These are phyloP conservation scores for Acanthisitta chloris DNA, from an alignment of 2,113 vertebrate genomes.

Conservation along the genomic window DNA sequence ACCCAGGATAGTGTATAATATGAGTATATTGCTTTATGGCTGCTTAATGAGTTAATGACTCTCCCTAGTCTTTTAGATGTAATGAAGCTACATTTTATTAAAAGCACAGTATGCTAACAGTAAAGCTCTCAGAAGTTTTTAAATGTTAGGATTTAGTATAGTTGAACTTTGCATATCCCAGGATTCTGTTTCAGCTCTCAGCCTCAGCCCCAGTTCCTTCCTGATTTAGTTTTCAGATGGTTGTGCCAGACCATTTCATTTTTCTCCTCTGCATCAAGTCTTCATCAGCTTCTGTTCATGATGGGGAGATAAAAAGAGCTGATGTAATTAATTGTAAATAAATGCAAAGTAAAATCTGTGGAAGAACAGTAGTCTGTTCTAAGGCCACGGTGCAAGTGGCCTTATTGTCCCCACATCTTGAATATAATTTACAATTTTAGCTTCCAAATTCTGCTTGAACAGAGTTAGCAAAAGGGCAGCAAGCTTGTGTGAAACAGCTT, in stretches of 20 bases:
- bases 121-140: background rate
- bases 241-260: background rate
- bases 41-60: background rate
- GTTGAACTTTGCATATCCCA: background rate
- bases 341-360: background rate
- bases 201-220: background rate
- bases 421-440: background rate
- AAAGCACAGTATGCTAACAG: background rate
- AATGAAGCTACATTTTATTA: background rate
- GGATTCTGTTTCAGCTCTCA: background rate
- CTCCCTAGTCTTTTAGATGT: background rate
- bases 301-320: background rate
- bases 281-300: background rate
- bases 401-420: background rate
- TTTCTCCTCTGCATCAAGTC: background rate
- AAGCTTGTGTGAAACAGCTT: background rate
- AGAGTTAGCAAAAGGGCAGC: background rate
- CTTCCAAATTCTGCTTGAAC: background rate
- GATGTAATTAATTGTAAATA: background rate
- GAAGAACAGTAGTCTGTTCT: background rate
- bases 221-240: background rate
- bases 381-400: rapidly evolving
- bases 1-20: background rate
- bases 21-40: background rate
- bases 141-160: background rate